Percentiles rank a stretch among this genome's conserved stretches.
phyloP scores from a whole-genome alignment of 2,113 vertebrate genomes.

The Bos indicus region DNA sequence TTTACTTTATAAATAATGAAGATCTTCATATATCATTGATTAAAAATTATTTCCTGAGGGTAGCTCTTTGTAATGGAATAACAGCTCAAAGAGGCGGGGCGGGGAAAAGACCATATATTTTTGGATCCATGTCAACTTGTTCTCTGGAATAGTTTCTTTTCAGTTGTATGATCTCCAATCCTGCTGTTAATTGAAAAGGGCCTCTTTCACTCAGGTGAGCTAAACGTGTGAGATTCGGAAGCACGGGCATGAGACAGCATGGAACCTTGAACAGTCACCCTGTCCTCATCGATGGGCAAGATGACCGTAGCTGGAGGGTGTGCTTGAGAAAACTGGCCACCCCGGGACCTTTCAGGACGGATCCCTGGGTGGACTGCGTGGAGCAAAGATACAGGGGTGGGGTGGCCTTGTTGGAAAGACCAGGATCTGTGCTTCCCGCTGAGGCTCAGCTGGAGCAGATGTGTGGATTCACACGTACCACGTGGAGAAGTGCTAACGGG shows the following conservation, averaged over 20 bases:
- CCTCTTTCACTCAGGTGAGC: neutral
- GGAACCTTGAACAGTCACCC: neutral
- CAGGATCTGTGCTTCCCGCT: neutral
- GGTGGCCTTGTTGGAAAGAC: neutral
- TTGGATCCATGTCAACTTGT: neutral
- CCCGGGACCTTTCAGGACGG: neutral
- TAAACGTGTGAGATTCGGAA: neutral
- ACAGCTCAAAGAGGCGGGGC: neutral
- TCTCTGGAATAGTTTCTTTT: neutral
- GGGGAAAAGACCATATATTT: neutral
- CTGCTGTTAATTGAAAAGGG: neutral
- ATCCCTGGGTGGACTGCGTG: too few species aligned
- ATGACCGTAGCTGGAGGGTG: neutral
- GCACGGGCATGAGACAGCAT: neutral
- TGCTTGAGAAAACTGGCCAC: neutral
- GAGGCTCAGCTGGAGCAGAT: too few species aligned
- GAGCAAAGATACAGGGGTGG: neutral
- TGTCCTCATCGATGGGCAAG: fast-evolving
- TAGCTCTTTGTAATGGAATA: neutral
- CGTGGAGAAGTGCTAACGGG: neutral
- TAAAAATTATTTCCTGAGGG: neutral
- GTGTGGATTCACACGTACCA: neutral
- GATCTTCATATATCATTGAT: neutral
- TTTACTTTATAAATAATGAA: constrained; percentile 22
- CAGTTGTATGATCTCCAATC: neutral